phyloP scores from a whole-genome alignment of 2,113 vertebrate species.

The Crotalus helleri region DNA sequence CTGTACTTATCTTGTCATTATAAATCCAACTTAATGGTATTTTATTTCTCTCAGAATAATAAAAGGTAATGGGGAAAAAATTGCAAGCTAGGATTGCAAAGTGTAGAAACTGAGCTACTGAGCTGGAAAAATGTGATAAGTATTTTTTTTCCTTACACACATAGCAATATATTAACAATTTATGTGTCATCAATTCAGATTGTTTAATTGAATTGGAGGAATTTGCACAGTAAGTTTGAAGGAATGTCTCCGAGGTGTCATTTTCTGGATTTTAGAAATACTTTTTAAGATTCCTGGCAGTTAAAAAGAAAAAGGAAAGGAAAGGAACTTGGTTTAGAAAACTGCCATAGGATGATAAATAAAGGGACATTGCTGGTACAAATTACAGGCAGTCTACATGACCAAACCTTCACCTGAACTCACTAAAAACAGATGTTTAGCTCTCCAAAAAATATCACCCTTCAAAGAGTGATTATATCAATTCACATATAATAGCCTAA shows the following conservation, averaged over 20 bases:
- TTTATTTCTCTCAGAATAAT: constrained; percentile 65
- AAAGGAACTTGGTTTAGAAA: background rate
- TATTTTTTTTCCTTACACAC: constrained; percentile 50
- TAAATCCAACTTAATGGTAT: constrained; percentile 63
- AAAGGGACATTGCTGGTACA: background rate
- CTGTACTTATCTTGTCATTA: constrained; percentile 63
- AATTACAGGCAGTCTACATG: background rate
- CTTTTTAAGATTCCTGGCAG: constrained; percentile 31
- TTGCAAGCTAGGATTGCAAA: constrained; percentile 61
- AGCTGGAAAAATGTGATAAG: constrained; percentile 65
- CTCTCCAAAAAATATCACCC: background rate
- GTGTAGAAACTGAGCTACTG: constrained; percentile 49
- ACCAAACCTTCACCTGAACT: background rate
- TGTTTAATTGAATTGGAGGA: constrained; percentile 60
- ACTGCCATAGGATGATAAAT: constrained; percentile 27
- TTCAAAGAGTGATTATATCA: background rate
- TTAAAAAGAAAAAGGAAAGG: background rate
- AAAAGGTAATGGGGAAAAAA: constrained; percentile 67
- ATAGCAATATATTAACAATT: constrained; percentile 66
- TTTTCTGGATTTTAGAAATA: constrained; percentile 23
- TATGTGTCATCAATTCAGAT: constrained; percentile 66
- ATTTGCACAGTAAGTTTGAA: constrained; percentile 60
- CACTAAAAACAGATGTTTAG: background rate
- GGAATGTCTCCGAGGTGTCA: constrained; percentile 47
- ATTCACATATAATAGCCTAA: background rate